Conservation (phyloP, 1,140 invertebrate genomes). For the Semibalanus balanoides region DNA sequence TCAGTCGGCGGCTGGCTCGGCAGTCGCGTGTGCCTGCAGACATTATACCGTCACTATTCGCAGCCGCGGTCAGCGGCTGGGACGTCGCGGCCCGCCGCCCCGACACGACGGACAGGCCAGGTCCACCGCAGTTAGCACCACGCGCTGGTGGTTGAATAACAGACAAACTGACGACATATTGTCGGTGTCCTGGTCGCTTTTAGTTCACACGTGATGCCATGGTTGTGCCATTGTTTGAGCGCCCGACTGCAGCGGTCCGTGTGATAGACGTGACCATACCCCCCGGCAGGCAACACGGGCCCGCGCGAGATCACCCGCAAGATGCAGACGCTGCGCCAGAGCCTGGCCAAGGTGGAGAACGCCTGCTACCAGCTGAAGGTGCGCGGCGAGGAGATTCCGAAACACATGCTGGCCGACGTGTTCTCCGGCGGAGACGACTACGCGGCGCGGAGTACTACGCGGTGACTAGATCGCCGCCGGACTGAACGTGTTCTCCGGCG, state of each 20-base stretch:
- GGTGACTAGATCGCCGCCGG: too few species aligned
- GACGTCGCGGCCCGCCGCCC: too few species aligned
- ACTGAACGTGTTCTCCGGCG: conserved; percentile 30
- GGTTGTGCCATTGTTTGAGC: too few species aligned
- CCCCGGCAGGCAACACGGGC: conserved; percentile 31
- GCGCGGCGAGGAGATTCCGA: conserved; percentile 53
- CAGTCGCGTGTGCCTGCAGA: not conserved
- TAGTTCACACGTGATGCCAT: too few species aligned
- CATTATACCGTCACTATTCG: not conserved
- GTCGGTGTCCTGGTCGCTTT: too few species aligned
- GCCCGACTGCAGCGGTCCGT: not conserved
- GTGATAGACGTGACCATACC: too few species aligned
- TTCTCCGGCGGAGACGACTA: conserved; percentile 27
- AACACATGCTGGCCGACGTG: conserved; percentile 49
- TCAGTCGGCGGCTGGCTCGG: too few species aligned
- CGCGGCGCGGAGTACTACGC: too few species aligned
- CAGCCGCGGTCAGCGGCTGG: not conserved
- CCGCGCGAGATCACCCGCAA: conserved; percentile 55
- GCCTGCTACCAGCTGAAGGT: conserved; percentile 71
- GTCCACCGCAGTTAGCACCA: too few species aligned
- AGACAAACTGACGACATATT: too few species aligned
- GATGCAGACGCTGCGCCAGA: conserved; percentile 48
- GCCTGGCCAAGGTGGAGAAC: conserved; percentile 64
- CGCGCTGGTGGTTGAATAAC: too few species aligned
- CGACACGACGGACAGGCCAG: too few species aligned